These are phyloP conservation scores for Lymantria dispar DNA, from an alignment of 2,888 invertebrate genomes.

Conservation along the genomic window DNA sequence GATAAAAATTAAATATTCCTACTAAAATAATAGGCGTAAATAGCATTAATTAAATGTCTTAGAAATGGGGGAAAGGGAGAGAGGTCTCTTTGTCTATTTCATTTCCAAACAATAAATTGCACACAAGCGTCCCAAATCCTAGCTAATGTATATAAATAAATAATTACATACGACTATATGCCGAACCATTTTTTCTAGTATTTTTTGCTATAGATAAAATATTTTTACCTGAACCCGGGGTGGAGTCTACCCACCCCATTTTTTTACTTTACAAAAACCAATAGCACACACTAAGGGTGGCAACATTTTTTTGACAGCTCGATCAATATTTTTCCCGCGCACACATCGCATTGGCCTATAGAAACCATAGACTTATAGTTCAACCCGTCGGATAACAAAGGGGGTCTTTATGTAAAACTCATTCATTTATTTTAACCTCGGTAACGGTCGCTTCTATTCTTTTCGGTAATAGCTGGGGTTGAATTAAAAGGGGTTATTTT, in stretches of 20 bases:
- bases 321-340: constrained; percentile 75
- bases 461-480: constrained; percentile 70
- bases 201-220: constrained; percentile 45
- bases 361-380: constrained; percentile 11
- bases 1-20: no score
- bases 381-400: constrained; percentile 63
- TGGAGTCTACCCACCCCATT: constrained; percentile 67
- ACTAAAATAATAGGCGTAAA: no score
- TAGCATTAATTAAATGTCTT: no score
- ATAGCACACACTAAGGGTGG: constrained; percentile 66
- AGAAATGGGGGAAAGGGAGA: no score
- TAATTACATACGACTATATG: constrained; percentile 11
- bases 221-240: constrained; percentile 69
- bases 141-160: not conserved
- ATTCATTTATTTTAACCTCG: constrained; percentile 72
- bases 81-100: no score
- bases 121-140: constrained; percentile 1
- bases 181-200: constrained; percentile 34
- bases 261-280: constrained; percentile 64
- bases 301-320: constrained; percentile 62
- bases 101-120: not conserved
- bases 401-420: constrained; percentile 69
- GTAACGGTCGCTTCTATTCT: constrained; percentile 73
- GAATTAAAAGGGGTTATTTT: constrained; percentile 47
- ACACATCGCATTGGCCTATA: constrained; percentile 56